These are phyloP conservation scores for Leptopilina myrica DNA, from an alignment of 2,888 invertebrate species.

Conservation along the genomic window DNA sequence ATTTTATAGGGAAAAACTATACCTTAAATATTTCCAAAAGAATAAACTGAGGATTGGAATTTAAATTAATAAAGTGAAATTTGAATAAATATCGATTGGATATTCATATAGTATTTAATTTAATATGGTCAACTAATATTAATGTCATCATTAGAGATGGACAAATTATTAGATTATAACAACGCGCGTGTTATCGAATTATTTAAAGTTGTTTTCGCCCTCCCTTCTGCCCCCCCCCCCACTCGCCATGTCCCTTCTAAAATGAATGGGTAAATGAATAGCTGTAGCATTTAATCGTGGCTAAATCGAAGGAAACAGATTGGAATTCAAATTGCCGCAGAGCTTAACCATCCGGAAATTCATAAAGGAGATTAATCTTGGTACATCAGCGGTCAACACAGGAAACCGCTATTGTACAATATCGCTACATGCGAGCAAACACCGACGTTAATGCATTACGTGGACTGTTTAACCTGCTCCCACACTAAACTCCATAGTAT, in stretches of 20 bases:
- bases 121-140: too few species aligned
- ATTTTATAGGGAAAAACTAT: too few species aligned
- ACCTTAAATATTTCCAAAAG: too few species aligned
- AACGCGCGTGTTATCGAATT: too few species aligned
- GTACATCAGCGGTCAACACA: constrained; percentile 40
- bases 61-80: too few species aligned
- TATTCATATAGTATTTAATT: too few species aligned
- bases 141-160: too few species aligned
- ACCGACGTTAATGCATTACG: constrained; percentile 28
- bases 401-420: constrained; percentile 35
- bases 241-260: too few species aligned
- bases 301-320: constrained; percentile 33
- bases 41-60: too few species aligned
- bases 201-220: not conserved
- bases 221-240: too few species aligned
- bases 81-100: too few species aligned
- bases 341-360: constrained; percentile 57
- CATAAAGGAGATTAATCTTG: constrained; percentile 61
- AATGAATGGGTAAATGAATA: constrained; percentile 5
- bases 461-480: constrained; percentile 34
- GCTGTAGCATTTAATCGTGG: constrained; percentile 22
- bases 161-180: too few species aligned
- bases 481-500: constrained; percentile 12
- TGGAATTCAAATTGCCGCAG: constrained; percentile 40
- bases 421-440: constrained; percentile 37